phyloP scores from a whole-genome alignment of 2,797 vertebrate genomes.

The Phoebastria nigripes region DNA sequence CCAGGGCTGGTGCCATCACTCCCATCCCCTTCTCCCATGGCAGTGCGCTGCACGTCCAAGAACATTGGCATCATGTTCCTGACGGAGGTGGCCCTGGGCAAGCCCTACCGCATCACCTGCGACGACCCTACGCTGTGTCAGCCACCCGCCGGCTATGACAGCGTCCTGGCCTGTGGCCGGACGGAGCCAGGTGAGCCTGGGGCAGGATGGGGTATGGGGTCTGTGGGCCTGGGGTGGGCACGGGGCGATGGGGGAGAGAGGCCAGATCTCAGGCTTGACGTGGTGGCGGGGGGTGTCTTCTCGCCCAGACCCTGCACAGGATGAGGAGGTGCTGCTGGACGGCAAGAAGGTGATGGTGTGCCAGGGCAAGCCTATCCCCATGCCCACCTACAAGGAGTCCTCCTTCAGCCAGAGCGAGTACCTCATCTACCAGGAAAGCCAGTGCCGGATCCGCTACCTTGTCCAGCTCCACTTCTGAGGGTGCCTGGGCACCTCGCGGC shows the following conservation, averaged over 20 bases:
- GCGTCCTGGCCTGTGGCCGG: conserved; percentile 82
- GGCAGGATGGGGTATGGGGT: not conserved
- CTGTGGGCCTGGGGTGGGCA: not conserved
- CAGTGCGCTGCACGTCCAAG: conserved; percentile 75
- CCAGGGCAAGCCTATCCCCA: conserved; percentile 75
- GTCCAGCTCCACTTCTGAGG: conserved; percentile 82
- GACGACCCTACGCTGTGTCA: conserved; percentile 68
- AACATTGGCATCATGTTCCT: conserved; percentile 89
- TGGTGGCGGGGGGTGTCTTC: not conserved
- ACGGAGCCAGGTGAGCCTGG: conserved; percentile 82
- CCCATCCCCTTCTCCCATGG: not conserved
- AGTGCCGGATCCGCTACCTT: conserved; percentile 86
- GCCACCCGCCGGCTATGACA: conserved; percentile 78
- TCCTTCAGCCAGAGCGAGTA: conserved; percentile 86
- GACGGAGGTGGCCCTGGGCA: conserved; percentile 87
- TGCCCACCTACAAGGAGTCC: conserved; percentile 73
- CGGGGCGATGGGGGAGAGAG: accelerated
- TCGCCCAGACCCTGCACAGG: conserved; percentile 75
- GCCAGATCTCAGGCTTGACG: accelerated
- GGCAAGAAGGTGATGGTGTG: conserved; percentile 81
- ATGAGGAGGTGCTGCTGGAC: conserved; percentile 77
- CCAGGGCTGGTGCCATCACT: not conserved
- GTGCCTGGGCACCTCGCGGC: accelerated
- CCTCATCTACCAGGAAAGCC: conserved; percentile 90
- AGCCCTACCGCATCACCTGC: conserved; percentile 72